Evolutionary conservation across 2,113 vertebrate species (phyloP), one percentile per base, ranked within the genome.

Genomic region (Percina caprodes): DNA sequence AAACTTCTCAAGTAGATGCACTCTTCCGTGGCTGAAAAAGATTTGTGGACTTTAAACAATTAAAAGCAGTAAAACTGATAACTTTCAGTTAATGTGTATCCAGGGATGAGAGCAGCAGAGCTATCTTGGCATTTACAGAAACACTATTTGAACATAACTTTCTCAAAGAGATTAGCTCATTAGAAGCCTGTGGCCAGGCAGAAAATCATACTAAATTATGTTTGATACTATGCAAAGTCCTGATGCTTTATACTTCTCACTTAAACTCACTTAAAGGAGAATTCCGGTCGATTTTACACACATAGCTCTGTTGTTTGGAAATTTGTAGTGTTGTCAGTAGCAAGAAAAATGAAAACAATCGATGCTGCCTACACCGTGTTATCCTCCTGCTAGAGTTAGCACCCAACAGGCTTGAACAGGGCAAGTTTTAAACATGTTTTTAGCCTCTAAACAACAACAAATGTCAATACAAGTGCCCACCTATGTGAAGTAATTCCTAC

Each of bases 231-330:
- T 23, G 18, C 14, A 19, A 52, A 49, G 39, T 35, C 68, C 42
- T 73, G 70, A 74, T 73, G 74, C 23, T 74, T 56, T 56, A 51
- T 13, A 42, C 69, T 16, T 61, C 74, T 60, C 74, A n/a, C n/a
- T n/a, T n/a, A n/a, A n/a, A 23, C 3, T 1, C 12, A 68, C 24
- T 71, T 39, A 39, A 30, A 30, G 26, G 26, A 30, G 26, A 30
- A 2, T 30, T 30, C 26, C 26, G 2, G 26, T 30, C 2, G 26
- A 2, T 30, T 30, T 30, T 3, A 30, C 26, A 30, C 26, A 30
- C 26, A 30, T 30, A 30, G 26, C 26, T 30, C 3, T 30, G 26
- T 30, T 30, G 26, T 30, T 30, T 30, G 26, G 26, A 30, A 30
- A 30, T 30, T 30, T 30, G 26, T 2, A 30, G 26, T 30, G 26